phyloP scores from a whole-genome alignment of 2,888 invertebrate genomes.

The Diloba caeruleocephala region DNA sequence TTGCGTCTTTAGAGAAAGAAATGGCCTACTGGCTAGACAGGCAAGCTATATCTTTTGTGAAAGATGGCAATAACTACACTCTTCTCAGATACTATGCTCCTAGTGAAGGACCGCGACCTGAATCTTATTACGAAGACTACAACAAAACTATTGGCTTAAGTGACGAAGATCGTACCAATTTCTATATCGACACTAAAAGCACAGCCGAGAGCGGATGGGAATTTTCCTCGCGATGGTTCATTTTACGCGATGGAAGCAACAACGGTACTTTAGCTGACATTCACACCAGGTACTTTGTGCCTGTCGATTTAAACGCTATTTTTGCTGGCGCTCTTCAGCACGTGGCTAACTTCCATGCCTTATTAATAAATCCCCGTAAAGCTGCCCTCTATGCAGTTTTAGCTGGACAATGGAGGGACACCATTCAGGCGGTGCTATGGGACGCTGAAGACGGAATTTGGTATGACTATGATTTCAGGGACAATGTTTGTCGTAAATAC shows the following conservation, averaged over 20 bases:
- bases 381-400: constrained; percentile 84
- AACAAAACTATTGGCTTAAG: constrained; percentile 82
- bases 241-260: constrained; percentile 86
- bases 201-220: constrained; percentile 97
- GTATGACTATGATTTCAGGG: constrained; percentile 93
- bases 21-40: constrained; percentile 91
- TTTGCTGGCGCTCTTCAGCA: constrained; percentile 91
- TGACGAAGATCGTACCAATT: constrained; percentile 78
- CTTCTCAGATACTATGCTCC: constrained; percentile 90
- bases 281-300: constrained; percentile 91
- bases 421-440: constrained; percentile 93
- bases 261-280: constrained; percentile 90
- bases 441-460: constrained; percentile 93
- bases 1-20: constrained; percentile 90
- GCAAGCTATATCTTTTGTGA: constrained; percentile 83
- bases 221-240: constrained; percentile 95
- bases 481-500: constrained; percentile 88
- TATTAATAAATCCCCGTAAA: constrained; percentile 83
- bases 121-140: constrained; percentile 92
- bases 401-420: constrained; percentile 88
- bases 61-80: constrained; percentile 83
- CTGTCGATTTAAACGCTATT: constrained; percentile 95
- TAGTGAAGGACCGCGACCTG: constrained; percentile 91
- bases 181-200: constrained; percentile 92
- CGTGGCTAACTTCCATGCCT: constrained; percentile 89